These are phyloP conservation scores for Bos indicus DNA, from an alignment of 2,113 vertebrate species.

Conservation along the genomic window DNA sequence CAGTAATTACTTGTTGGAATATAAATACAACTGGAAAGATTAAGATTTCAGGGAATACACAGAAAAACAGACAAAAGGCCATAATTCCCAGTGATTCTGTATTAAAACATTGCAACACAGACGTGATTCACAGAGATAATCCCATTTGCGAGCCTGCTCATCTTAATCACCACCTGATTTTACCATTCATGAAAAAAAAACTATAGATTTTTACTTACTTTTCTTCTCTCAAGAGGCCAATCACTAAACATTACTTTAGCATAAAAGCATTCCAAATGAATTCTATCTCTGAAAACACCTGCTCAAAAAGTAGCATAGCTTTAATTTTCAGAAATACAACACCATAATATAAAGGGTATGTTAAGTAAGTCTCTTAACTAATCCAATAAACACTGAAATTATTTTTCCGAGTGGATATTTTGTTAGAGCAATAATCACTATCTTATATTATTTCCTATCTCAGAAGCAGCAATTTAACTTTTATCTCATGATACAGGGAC, in stretches of 20 bases:
- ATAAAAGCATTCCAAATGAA: conserved; percentile 17
- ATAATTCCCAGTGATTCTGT: background rate
- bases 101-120: background rate
- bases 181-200: background rate
- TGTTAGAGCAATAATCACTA: background rate
- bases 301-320: background rate
- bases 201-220: conserved; percentile 3
- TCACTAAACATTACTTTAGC: background rate
- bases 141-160: background rate
- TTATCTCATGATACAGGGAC: background rate
- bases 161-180: background rate
- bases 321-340: background rate
- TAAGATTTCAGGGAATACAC: conserved; percentile 18
- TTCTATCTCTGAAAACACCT: conserved; percentile 31
- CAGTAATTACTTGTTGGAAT: conserved; percentile 54
- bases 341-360: background rate
- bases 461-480: background rate
- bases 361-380: background rate
- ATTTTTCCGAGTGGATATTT: background rate
- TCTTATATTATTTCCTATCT: background rate
- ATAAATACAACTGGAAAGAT: conserved; percentile 33
- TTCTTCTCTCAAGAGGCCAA: background rate
- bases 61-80: conserved; percentile 29
- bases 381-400: background rate
- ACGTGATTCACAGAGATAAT: background rate